Evolutionary conservation across 2,888 invertebrate genomes (phyloP).

Genomic region (Uropetala carovei): DNA sequence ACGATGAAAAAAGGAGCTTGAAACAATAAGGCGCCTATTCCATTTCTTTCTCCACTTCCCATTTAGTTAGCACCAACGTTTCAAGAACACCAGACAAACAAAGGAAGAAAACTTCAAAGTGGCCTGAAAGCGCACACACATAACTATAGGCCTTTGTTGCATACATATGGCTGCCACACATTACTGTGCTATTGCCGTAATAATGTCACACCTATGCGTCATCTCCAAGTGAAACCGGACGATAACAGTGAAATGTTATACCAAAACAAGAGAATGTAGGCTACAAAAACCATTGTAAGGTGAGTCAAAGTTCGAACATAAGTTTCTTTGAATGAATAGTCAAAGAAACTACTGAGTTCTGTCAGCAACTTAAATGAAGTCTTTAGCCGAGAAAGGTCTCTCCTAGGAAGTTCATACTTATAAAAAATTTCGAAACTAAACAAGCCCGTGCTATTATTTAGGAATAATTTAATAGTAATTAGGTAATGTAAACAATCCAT

Average conservation of each 20-base stretch:
- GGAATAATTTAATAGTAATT: not conserved
- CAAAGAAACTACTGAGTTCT: no score
- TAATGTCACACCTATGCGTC: not conserved
- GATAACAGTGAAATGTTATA: not conserved
- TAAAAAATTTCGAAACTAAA: no score
- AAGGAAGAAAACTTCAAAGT: not conserved
- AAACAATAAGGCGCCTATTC: slow-evolving; percentile 33
- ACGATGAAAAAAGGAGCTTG: slow-evolving; percentile 71
- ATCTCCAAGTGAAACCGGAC: not conserved
- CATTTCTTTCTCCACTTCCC: not conserved
- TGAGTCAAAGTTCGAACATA: no score
- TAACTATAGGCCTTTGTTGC: not conserved
- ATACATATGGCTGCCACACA: not conserved
- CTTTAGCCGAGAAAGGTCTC: no score
- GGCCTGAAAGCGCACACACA: not conserved
- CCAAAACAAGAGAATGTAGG: no score
- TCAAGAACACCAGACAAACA: not conserved
- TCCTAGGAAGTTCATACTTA: no score
- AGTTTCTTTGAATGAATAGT: no score
- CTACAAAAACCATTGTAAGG: no score
- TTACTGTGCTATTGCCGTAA: not conserved
- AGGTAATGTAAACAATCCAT: not conserved
- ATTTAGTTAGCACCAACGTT: not conserved
- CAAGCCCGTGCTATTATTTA: no score
- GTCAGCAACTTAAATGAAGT: no score